Evolutionary conservation across 2,888 invertebrate genomes (phyloP), one percentile per base, ranked within the genome.

Genomic region (Eudemis profundana): DNA sequence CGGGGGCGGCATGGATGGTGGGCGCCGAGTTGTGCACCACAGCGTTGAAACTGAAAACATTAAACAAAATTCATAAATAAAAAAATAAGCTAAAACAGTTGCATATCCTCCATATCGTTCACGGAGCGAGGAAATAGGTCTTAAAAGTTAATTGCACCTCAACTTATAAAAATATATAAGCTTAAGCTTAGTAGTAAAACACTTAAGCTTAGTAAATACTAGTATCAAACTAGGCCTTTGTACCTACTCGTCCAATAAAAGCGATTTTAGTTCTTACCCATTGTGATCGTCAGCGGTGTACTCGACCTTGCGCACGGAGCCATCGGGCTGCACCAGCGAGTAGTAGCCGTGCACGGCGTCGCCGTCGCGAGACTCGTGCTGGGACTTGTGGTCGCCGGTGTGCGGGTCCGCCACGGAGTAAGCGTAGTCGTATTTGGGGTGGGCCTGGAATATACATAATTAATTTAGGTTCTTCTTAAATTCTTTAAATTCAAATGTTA

Each of bases 311-410:
- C 93, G 90, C 62, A 93, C 84, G 76, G 93, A 81, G 69, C 86
- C 93, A 50, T 93, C 93, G 59, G 93, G 93, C 77, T 93, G 93
- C 70, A 92, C 91, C 57, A 93, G 83, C 29, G 91, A 92, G 84
- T 94, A 94, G 80, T 92, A 93, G 40, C 94, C 94, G 77, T 93
- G 93, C 51, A 94, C 94, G 53, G 85, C 81, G 77, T 93, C 93
- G 17, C 93, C 93, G 70, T 93, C 93, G 74, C 90, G 86, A 75
- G 79, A 79, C 79, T 93, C 93, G 75, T 92, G 90, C 82, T 92
- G 92, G 53, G 85, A 84, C 81, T 93, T 93, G 82, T 93, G 91
- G 84, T 93, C 93, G 38, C 93, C 93, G 71, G 93, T 93, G 77
- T 93, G 93, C 15, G 89, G 89, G 82, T 93, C 93, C 21, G 90